These are phyloP conservation scores for rabbit (Oryctolagus cuniculus) DNA, from an alignment of 2,113 vertebrate genomes.

Conservation along the genomic window DNA sequence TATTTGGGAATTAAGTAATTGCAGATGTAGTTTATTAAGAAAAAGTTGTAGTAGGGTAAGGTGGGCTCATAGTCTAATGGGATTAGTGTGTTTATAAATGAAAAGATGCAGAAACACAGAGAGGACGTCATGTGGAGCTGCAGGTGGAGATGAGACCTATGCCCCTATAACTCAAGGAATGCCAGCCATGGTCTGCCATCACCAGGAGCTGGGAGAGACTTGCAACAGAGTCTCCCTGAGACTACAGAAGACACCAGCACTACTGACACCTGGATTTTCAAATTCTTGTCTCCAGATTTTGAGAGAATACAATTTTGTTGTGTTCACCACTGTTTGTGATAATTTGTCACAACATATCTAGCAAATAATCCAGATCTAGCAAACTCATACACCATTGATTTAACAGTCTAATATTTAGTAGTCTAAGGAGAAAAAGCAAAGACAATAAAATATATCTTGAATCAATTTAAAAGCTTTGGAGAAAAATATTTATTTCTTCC, in stretches of 20 bases:
- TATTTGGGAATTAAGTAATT: not conserved
- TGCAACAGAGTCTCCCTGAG: not conserved
- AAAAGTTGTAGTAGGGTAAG: not conserved
- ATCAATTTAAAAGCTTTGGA: no score
- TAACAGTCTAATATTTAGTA: not conserved
- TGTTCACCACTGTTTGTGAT: not conserved
- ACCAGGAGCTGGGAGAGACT: not conserved
- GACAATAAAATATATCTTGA: no score
- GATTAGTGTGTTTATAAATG: not conserved
- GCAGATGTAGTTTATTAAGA: not conserved
- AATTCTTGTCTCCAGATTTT: not conserved
- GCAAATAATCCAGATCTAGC: not conserved
- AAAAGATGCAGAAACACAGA: not conserved
- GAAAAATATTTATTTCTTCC: no score
- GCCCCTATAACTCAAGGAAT: not conserved
- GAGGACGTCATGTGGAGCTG: not conserved
- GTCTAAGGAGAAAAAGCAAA: no score
- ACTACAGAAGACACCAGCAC: not conserved
- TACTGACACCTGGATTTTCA: not conserved
- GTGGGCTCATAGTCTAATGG: not conserved
- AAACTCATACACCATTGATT: not conserved
- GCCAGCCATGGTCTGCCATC: not conserved
- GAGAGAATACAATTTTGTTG: not conserved
- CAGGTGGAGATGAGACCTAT: not conserved
- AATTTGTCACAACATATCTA: not conserved